Evolutionary conservation across 2,888 invertebrate species (phyloP).

Genomic region (Troides oblongomaculatus): DNA sequence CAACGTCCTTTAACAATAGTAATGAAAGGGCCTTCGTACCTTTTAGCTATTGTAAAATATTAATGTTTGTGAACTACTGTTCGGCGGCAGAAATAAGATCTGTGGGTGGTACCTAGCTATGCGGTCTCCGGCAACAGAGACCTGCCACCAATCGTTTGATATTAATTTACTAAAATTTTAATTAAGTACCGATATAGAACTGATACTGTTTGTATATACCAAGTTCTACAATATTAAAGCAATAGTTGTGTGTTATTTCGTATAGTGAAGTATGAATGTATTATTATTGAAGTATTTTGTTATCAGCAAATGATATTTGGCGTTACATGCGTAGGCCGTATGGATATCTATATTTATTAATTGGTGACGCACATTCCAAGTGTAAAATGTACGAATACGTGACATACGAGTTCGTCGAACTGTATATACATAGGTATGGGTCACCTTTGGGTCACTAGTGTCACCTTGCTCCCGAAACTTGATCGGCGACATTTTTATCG

Average conservation of each 20-base stretch:
- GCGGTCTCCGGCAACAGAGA: too few species aligned
- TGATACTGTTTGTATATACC: background rate
- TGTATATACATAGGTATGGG: conserved; percentile 49
- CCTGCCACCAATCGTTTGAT: too few species aligned
- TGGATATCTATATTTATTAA: conserved; percentile 14
- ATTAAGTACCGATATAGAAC: background rate
- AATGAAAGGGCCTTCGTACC: too few species aligned
- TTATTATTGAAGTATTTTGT: background rate
- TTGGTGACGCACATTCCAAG: conserved; percentile 19
- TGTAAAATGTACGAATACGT: conserved; percentile 24
- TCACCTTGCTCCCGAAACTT: conserved; percentile 75
- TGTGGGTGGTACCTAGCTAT: too few species aligned
- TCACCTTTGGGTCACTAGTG: conserved; percentile 73
- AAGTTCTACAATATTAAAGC: background rate
- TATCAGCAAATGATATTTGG: conserved; percentile 10
- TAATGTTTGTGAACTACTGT: too few species aligned
- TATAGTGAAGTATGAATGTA: background rate
- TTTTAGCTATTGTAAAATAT: too few species aligned
- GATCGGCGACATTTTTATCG: conserved; percentile 66
- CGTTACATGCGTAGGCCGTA: conserved; percentile 1
- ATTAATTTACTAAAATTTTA: too few species aligned
- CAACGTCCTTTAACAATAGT: too few species aligned
- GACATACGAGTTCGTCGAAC: conserved; percentile 60
- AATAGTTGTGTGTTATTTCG: background rate
- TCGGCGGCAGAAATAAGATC: too few species aligned